Evolutionary conservation across 2,113 vertebrate species (phyloP).

Genomic region (Propithecus coquereli): DNA sequence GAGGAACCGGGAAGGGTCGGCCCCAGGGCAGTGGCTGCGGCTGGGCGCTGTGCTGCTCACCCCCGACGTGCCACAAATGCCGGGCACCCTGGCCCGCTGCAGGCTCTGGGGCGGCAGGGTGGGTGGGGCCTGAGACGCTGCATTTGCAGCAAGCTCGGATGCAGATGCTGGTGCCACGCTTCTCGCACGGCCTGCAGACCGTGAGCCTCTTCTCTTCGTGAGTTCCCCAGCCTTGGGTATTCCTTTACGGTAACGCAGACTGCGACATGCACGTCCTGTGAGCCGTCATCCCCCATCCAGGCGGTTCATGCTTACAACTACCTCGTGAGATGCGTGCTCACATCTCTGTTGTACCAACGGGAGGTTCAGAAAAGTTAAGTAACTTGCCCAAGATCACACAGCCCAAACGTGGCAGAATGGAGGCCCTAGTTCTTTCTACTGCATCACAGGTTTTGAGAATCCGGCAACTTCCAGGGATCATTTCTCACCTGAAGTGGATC

Average conservation of each 20-base stretch:
- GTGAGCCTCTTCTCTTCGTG: no score
- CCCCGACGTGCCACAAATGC: accelerated
- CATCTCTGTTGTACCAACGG: not conserved
- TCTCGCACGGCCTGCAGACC: no score
- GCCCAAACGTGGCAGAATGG: not conserved
- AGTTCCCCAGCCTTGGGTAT: no score
- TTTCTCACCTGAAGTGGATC: not conserved
- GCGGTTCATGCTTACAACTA: not conserved
- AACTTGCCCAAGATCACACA: not conserved
- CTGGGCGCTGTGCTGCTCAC: no score
- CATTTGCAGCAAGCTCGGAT: not conserved
- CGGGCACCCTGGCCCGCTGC: accelerated
- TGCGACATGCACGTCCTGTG: accelerated
- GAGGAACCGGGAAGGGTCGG: not conserved
- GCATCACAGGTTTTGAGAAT: not conserved
- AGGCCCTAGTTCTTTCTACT: not conserved
- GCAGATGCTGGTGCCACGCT: no score
- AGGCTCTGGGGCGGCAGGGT: accelerated
- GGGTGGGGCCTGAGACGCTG: accelerated
- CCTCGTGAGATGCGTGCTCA: no score
- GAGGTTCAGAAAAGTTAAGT: not conserved
- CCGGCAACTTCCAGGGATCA: not conserved
- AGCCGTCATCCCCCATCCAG: no score
- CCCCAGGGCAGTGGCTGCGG: not conserved
- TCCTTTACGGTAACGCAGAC: no score